A percentile compares a stretch with the other conserved stretches of the same genome.
These are phyloP conservation scores for Drosophila mercatorum DNA, from an alignment of 2,888 invertebrate genomes.

Conservation along the genomic window DNA sequence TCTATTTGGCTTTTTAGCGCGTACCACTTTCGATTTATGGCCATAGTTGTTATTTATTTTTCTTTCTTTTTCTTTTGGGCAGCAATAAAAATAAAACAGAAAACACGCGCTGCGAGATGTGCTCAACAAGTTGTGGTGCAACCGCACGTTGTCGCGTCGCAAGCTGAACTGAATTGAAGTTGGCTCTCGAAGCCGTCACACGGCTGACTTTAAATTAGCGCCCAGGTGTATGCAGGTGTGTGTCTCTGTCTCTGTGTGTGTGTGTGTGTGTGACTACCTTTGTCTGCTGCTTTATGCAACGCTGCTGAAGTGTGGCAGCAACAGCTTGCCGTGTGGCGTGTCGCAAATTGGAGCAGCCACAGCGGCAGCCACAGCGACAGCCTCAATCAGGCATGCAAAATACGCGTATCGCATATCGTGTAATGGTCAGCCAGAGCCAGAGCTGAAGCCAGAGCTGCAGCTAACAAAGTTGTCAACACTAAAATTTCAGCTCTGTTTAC, in stretches of 20 bases:
- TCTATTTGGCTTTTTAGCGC: constrained; percentile 24
- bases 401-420: constrained; percentile 48
- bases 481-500: constrained; percentile 50
- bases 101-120: constrained; percentile 22
- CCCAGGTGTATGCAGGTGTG: constrained; percentile 12
- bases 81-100: constrained; percentile 11
- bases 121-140: constrained; percentile 47
- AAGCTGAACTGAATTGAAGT: constrained; percentile 58
- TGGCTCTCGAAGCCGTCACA: constrained; percentile 43
- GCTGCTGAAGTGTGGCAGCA: constrained; percentile 63
- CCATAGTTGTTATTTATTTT: constrained; percentile 8
- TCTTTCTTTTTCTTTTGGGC: constrained; percentile 15
- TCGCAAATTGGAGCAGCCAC: constrained; percentile 47
- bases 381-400: constrained; percentile 62
- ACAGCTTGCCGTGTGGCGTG: constrained; percentile 38
- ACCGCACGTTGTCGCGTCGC: constrained; percentile 63
- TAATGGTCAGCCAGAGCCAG: constrained; percentile 36
- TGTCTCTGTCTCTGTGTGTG: neutral
- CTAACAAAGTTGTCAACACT: constrained; percentile 44
- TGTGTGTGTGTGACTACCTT: constrained; percentile 6
- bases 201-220: constrained; percentile 59
- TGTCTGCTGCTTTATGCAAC: constrained; percentile 61
- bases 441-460: neutral
- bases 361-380: constrained; percentile 14
- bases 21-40: constrained; percentile 40